Base-by-base conservation (phyloP, 2,888 invertebrate genomes). In the Carcina quercana region DNA sequence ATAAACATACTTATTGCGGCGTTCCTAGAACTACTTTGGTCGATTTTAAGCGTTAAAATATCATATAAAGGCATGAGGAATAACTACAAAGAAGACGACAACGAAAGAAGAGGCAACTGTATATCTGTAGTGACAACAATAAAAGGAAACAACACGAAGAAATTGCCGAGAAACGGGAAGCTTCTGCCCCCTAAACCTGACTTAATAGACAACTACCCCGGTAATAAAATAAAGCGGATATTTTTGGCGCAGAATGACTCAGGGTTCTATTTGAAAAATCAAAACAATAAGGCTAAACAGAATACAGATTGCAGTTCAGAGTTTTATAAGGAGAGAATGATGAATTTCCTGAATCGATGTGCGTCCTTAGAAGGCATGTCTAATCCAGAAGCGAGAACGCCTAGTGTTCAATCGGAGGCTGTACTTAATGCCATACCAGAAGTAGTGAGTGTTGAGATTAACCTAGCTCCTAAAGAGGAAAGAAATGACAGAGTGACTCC, bases 51-150 rank as follows among this genome's bases (percentile, higher is more conserved):
- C 27, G 64, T 86, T 0, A 87, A 84, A 55, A 84, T 89, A 13
- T 83, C 88, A 0, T 87, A 86, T 43, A 83, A 78, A 41, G 90
- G 90, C 13, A 89, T 89, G 88, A 82, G 63, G 35, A 87, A 83
- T 38, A 74, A 67, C 22, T 88, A 88, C 46, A 86, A 86, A 34
- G 86, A 87, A n/a, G 86, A 86, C 13, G 68, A 71, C 2, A 53
- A 63, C 12, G 68, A 78, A 8, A 55, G 76, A n/a, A 61, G 80
- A 34, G 78, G 85, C 1, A 85, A 86, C 29, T 79, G 82, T 25
- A 69, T 87, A 14, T 82, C 85, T 17, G 84, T 87, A 0, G 84
- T 84, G 1, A 86, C 86, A 0, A 82, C 82, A 37, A 79, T 82
- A n/a, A 87, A 86, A 58, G 86, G 86, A 0, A 86, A 84, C 32